Evolutionary conservation across 2,113 vertebrate species (phyloP).

Genomic region (Rhipidura dahli): DNA sequence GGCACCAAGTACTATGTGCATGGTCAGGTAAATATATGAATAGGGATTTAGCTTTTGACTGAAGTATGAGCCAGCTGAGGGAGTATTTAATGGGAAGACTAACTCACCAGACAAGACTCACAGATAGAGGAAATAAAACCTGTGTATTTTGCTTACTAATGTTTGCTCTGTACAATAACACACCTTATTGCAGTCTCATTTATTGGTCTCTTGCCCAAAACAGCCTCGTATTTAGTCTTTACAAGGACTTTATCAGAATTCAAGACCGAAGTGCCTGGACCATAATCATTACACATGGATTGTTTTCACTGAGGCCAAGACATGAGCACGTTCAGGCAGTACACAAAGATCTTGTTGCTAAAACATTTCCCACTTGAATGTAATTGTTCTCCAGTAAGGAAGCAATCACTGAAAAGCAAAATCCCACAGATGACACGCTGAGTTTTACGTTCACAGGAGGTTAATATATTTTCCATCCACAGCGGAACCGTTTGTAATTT

Average conservation of each 20-base stretch:
- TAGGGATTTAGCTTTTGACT: background rate
- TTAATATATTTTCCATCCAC: conserved; percentile 40
- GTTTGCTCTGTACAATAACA: background rate
- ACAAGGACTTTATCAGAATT: background rate
- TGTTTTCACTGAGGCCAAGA: background rate
- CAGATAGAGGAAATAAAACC: background rate
- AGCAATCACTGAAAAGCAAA: conserved; percentile 8
- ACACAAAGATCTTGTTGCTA: background rate
- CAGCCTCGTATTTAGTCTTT: background rate
- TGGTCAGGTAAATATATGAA: background rate
- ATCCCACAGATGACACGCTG: background rate
- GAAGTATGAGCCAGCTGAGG: background rate
- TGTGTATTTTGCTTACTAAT: background rate
- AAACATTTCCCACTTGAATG: conserved; percentile 9
- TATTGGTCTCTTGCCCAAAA: background rate
- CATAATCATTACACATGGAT: background rate
- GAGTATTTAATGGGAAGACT: background rate
- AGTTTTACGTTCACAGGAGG: background rate
- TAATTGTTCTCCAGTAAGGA: conserved; percentile 20
- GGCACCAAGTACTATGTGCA: background rate
- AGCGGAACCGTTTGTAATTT: background rate
- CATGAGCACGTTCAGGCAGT: background rate
- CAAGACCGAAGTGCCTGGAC: background rate
- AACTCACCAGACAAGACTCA: background rate
- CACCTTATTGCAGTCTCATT: background rate